These are phyloP conservation scores for Adelosebastes latens DNA, from an alignment of 2,797 vertebrate genomes.

Conservation along the genomic window DNA sequence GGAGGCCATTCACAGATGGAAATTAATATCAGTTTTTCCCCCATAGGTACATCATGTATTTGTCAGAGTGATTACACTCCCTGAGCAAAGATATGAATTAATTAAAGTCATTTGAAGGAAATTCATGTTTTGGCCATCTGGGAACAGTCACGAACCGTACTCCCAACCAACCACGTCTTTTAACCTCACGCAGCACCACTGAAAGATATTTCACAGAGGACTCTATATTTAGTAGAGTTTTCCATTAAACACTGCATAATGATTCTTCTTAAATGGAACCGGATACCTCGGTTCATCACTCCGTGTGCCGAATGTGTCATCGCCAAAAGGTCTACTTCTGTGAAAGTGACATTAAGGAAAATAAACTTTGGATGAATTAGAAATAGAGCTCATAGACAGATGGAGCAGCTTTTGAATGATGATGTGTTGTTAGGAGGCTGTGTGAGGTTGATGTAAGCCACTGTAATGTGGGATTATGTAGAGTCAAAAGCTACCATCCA, in stretches of 20 bases:
- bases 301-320: conserved; percentile 24
- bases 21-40: conserved; percentile 50
- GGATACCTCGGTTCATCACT: conserved; percentile 36
- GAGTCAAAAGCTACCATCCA: neutral
- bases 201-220: conserved; percentile 40
- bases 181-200: conserved; percentile 26
- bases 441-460: conserved; percentile 18
- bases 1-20: conserved; percentile 32
- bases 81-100: conserved; percentile 56
- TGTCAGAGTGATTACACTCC: conserved; percentile 54
- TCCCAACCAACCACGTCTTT: neutral
- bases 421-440: neutral
- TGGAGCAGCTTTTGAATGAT: neutral
- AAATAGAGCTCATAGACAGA: neutral
- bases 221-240: conserved; percentile 45
- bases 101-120: conserved; percentile 58
- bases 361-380: conserved; percentile 22
- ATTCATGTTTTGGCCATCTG: conserved; percentile 41
- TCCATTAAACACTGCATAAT: conserved; percentile 43
- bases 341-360: conserved; percentile 23
- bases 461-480: conserved; percentile 13
- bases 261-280: conserved; percentile 41
- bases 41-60: conserved; percentile 40
- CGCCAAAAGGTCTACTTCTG: conserved; percentile 14
- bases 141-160: conserved; percentile 21